Conservation (phyloP, 2,113 vertebrate species). For the Eretmochelys imbricata region DNA sequence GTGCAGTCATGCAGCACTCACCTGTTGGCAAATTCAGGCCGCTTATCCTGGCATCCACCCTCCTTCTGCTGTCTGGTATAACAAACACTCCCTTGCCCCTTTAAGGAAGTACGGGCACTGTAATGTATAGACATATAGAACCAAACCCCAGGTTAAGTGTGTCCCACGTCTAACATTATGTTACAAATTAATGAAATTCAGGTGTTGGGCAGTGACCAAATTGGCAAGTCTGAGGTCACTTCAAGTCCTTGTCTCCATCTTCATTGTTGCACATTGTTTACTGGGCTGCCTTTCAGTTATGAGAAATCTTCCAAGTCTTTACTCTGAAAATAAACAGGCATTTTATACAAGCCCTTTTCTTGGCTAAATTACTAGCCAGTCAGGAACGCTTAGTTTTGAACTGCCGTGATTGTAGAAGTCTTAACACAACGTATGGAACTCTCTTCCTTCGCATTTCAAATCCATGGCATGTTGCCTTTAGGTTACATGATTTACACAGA, state of each 20-base stretch:
- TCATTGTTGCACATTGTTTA: background rate
- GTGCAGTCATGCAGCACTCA: background rate
- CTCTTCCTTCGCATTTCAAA: background rate
- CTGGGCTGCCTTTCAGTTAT: background rate
- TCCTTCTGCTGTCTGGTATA: background rate
- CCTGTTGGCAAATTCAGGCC: background rate
- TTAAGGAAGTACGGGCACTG: background rate
- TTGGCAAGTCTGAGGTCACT: background rate
- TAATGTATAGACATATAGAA: background rate
- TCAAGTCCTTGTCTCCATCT: background rate
- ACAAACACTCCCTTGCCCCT: background rate
- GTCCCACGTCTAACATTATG: background rate
- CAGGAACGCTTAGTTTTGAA: background rate
- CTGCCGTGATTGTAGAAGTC: background rate
- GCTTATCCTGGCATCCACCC: background rate
- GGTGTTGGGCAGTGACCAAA: background rate
- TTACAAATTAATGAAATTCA: background rate
- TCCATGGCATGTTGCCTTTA: rapidly evolving
- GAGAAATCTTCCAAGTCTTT: background rate
- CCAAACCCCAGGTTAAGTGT: background rate
- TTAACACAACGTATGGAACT: background rate
- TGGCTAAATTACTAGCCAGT: background rate
- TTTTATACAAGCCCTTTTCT: background rate
- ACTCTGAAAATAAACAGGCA: background rate
- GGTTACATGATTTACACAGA: rapidly evolving